Conservation (phyloP, 2,888 invertebrate species). For the Machimus rusticus region DNA sequence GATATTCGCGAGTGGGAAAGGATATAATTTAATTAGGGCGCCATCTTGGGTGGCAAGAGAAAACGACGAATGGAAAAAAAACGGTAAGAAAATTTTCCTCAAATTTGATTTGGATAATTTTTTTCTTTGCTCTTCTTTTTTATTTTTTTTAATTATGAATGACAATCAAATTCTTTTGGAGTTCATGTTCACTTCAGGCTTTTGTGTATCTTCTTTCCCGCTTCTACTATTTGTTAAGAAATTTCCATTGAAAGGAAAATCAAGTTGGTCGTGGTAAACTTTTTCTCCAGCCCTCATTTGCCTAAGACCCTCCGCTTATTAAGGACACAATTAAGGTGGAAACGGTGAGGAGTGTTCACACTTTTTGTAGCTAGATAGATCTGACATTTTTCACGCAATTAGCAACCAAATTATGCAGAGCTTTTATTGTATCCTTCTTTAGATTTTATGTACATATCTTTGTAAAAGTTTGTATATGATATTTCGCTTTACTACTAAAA, state of each 20-base stretch:
- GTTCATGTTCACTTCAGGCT: not conserved
- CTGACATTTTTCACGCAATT: not conserved
- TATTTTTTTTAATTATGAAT: constrained; percentile 28
- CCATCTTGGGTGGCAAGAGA: constrained; percentile 30
- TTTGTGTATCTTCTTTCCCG: not conserved
- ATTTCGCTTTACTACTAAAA: too few species aligned
- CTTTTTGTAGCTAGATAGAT: not conserved
- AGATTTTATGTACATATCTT: not conserved
- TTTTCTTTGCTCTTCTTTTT: not conserved
- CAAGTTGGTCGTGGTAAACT: not conserved
- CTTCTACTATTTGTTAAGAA: not conserved
- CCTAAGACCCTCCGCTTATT: not conserved
- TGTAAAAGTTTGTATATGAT: too few species aligned
- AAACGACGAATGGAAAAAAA: not conserved
- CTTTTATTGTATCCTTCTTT: not conserved
- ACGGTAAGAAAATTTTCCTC: constrained; percentile 22
- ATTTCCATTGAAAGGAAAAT: not conserved
- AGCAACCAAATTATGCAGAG: not conserved
- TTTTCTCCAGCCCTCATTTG: not conserved
- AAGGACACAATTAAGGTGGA: not conserved
- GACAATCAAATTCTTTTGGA: constrained; percentile 16
- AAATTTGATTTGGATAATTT: constrained; percentile 31
- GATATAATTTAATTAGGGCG: constrained; percentile 39
- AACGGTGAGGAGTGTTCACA: not conserved
- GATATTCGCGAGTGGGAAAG: constrained; percentile 38